Evolutionary conservation across 2,797 vertebrate genomes (phyloP), one percentile per base, ranked within the genome.

Genomic region (Arrhamphus sclerolepis): DNA sequence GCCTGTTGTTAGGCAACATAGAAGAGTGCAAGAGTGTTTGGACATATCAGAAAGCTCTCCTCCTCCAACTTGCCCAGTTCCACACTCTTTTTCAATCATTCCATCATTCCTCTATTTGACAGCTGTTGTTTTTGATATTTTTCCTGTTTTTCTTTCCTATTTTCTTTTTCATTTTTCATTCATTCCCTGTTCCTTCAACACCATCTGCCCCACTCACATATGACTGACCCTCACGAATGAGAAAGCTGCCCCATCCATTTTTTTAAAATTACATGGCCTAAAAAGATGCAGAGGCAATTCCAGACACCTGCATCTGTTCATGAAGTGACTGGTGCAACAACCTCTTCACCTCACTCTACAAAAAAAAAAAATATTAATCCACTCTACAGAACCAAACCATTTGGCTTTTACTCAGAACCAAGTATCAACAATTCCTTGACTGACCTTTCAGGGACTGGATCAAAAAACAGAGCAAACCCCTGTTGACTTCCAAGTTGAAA

Each of bases 191-290:
- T 24, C 18, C 9, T 60, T 28, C n/a, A 31, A 42, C 50, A 41
- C 34, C 17, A 20, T 54, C 44, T 31, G 47, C 43, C 53, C 47
- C 4, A 11, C 57, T 54, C 56, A 67, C 81, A 74, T 64, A 62
- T 70, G 70, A 82, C 83, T 81, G 75, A 84, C 71, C 74, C 64
- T 42, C 21, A 24, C 43, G 57, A 74, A 70, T 70, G 66, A 67
- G 59, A 82, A 63, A 42, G 18, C 42, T 44, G 72, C 48, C 69
- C 47, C 7, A 62, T 62, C 43, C 62, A 56, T 44, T 77, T 19
- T 63, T 62, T 42, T 40, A 62, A 68, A 48, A 77, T 80, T 57
- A 42, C 62, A 34, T 62, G 49, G 56, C 84, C 69, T 41, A 19
- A 53, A 8, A 13, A 34, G 42, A 50, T 24, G 17, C 14, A 28